Base-by-base conservation (phyloP, 1,140 invertebrate species). In the Drosophila parabipectinata region DNA sequence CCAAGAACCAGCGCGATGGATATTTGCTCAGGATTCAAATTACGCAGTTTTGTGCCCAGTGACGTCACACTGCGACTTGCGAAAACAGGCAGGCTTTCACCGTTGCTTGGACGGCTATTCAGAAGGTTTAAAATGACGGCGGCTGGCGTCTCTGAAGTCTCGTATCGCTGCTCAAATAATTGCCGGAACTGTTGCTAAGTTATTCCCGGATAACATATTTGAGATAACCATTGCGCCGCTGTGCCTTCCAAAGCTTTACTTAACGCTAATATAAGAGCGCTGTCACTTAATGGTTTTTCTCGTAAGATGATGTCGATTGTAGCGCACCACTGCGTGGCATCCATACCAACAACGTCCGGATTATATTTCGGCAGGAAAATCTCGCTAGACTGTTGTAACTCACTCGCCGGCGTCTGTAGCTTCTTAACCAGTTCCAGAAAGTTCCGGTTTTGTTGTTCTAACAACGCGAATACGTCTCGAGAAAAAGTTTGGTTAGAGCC, bases 81-180 rank as follows among this genome's bases (percentile, higher is more conserved):
- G 9, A 12, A 37, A 37, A 37, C 34, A n/a, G 34, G 0, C 9
- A 37, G 34, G 1, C 34, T 37, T n/a, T 37, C 34, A n/a, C 10
- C 26, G 26, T 28, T 28, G 26, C 26, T 1, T 28, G 26, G 26
- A 28, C 26, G 26, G 1, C 26, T 28, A 37, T 9, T n/a, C 0
- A 9, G 12, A 10, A 37, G 1, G 1, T n/a, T 37, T 10, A 37
- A 0, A 9, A 37, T 37, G 9, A n/a, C 34, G 34, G 34, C 34
- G 9, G 34, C 48, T 44, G 58, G 50, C 37, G 50, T 61, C 58
- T 61, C 58, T 6, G 58, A 7, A 9, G 1, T 53, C 3, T 18
- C 37, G 15, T 30, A 61, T 30, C 39, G 21, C 34, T 61, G 50
- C 37, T 61, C 37, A 15, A 61, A 61, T 14, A 61, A 45, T 21